Conservation (phyloP, 2,113 vertebrate species). For the Ursus arctos region DNA sequence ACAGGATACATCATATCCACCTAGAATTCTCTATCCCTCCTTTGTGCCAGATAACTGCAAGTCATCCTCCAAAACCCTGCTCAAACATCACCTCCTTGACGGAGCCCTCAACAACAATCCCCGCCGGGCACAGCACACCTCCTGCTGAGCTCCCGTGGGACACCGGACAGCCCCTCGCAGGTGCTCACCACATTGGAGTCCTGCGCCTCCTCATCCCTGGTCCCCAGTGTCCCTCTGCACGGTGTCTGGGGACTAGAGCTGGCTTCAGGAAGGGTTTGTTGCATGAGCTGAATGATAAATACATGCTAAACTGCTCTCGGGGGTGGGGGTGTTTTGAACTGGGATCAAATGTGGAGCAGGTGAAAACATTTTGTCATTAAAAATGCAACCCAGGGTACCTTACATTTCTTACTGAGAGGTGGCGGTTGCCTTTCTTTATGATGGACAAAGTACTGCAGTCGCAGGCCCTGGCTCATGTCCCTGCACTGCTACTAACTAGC, state of each 20-base stretch:
- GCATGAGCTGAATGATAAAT: not conserved
- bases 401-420: constrained; percentile 5
- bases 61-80: not conserved
- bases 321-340: not conserved
- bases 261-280: not conserved
- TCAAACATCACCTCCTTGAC: not conserved
- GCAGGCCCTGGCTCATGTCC: not conserved
- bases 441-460: not conserved
- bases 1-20: not conserved
- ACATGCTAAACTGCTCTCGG: not conserved
- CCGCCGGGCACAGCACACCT: not conserved
- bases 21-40: not conserved
- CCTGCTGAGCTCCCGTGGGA: not conserved
- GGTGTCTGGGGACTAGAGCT: not conserved
- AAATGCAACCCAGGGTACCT: not conserved
- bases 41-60: not conserved
- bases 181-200: not conserved
- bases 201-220: not conserved
- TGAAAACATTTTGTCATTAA: constrained; percentile 35
- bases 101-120: not conserved
- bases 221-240: not conserved
- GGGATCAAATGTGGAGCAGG: not conserved
- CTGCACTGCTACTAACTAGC: not conserved
- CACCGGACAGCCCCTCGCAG: not conserved
- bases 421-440: constrained; percentile 12